phyloP scores from a whole-genome alignment of 2,888 invertebrate species.

The Euzetes globulus region DNA sequence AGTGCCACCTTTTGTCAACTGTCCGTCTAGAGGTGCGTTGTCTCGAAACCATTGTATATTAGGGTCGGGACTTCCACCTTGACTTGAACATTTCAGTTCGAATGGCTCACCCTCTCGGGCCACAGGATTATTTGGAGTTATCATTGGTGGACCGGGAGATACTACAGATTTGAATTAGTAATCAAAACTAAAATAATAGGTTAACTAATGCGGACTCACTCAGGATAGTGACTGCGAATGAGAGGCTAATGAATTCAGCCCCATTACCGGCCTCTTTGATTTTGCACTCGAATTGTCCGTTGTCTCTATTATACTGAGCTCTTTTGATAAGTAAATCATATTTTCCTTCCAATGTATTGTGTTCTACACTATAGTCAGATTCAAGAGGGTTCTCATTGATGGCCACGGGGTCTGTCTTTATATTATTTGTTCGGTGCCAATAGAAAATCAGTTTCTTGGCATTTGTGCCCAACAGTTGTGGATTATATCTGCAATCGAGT shows the following conservation, averaged over 20 bases:
- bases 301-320: constrained; percentile 81
- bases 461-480: constrained; percentile 33
- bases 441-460: constrained; percentile 40
- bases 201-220: constrained; percentile 40
- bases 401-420: constrained; percentile 80
- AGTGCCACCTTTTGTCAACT: constrained; percentile 61
- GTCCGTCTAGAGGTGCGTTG: constrained; percentile 66
- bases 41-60: constrained; percentile 68
- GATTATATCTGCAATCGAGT: constrained; percentile 40
- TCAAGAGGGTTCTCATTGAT: constrained; percentile 72
- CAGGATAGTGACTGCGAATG: constrained; percentile 59
- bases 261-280: constrained; percentile 64
- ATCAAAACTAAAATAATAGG: not conserved
- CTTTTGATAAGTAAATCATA: constrained; percentile 83
- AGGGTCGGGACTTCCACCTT: constrained; percentile 84
- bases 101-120: constrained; percentile 60
- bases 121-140: constrained; percentile 66
- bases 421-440: constrained; percentile 45
- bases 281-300: constrained; percentile 77
- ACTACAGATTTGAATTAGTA: constrained; percentile 48
- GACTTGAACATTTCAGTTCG: constrained; percentile 57
- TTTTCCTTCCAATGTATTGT: constrained; percentile 67
- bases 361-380: constrained; percentile 73
- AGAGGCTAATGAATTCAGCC: constrained; percentile 43
- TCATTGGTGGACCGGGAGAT: constrained; percentile 68